Conservation (phyloP, 64 coral and sea anemone genomes). For the Montipora sp. region DNA sequence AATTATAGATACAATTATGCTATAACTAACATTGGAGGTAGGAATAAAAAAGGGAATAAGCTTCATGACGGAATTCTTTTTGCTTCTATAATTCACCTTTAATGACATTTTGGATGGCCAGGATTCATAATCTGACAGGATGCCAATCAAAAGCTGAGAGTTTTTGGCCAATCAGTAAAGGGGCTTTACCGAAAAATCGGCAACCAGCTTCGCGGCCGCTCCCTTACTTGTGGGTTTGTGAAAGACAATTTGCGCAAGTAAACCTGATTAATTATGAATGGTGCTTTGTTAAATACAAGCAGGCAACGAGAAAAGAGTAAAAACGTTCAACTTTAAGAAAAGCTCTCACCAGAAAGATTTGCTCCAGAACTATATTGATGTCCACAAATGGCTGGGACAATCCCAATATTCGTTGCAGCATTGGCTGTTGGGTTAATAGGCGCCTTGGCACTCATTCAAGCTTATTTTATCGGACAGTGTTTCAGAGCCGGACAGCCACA, state of each 20-base stretch:
- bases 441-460: constrained; percentile 73
- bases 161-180: neutral
- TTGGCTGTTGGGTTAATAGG: constrained; percentile 68
- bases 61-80: too few species aligned
- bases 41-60: too few species aligned
- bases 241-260: too few species aligned
- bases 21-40: too few species aligned
- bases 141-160: neutral
- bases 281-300: neutral
- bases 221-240: neutral
- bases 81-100: too few species aligned
- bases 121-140: too few species aligned
- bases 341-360: neutral
- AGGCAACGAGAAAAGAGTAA: neutral
- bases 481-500: constrained; percentile 78
- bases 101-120: too few species aligned
- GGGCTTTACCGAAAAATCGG: neutral
- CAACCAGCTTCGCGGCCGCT: neutral
- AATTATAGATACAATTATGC: too few species aligned
- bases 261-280: neutral
- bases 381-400: constrained; percentile 31
- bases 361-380: neutral
- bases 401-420: constrained; percentile 64
- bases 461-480: constrained; percentile 83
- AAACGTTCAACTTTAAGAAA: neutral